Percentiles rank a stretch among this genome's conserved stretches.
These are phyloP conservation scores for Butorides virescens DNA, from an alignment of 2,113 vertebrate genomes.

Conservation along the genomic window DNA sequence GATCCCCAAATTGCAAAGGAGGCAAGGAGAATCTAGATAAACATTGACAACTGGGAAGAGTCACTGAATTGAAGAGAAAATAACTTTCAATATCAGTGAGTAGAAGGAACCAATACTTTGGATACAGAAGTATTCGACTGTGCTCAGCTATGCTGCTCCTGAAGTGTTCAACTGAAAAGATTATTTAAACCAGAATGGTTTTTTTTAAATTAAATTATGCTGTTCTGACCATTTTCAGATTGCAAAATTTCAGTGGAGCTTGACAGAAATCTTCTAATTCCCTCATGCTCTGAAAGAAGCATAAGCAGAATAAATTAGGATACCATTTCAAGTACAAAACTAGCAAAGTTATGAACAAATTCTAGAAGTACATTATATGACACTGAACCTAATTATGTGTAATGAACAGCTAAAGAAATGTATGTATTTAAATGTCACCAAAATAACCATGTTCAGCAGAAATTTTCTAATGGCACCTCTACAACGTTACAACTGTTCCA, in stretches of 20 bases:
- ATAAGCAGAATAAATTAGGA: background rate
- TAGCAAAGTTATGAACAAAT: background rate
- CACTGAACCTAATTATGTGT: background rate
- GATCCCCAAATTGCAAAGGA: background rate
- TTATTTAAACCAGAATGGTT: background rate
- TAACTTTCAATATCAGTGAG: background rate
- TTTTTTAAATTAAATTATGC: background rate
- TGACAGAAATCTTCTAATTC: background rate
- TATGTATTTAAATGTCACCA: background rate
- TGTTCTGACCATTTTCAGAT: background rate
- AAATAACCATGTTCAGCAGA: background rate
- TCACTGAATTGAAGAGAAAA: background rate
- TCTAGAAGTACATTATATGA: background rate
- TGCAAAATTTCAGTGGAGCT: background rate
- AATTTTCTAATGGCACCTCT: background rate
- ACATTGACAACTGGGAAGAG: background rate
- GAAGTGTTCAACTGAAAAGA: background rate
- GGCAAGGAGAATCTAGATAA: background rate
- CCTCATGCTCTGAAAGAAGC: background rate
- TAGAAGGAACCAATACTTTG: background rate
- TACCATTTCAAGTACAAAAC: background rate
- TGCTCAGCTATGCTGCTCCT: background rate
- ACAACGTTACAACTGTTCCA: background rate
- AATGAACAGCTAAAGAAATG: background rate
- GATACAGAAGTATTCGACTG: background rate